Evolutionary conservation across 1,140 invertebrate species (phyloP), one percentile per base, ranked within the genome.

Genomic region (Heliothis subflexa): DNA sequence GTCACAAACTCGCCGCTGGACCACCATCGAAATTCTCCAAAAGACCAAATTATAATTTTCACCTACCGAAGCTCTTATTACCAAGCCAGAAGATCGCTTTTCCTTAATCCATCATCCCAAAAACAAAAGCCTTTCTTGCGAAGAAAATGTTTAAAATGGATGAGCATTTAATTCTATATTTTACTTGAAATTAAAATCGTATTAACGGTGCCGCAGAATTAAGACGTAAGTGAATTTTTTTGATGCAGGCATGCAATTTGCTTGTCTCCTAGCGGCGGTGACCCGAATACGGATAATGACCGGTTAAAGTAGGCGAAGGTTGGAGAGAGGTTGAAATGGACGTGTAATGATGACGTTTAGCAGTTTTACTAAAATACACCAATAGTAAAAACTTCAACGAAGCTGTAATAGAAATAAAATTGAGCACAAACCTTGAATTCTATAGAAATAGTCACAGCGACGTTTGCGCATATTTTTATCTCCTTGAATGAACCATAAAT

Each of bases 151-250:
- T 75, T 75, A 75, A 52, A 75, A 66, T 68, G 74, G 49, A 68
- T 68, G 74, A 55, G 74, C 52, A 49, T 77, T 77, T 77, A 77
- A 77, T 77, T 66, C 74, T 25, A 66, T 77, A 75, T 75, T 75
- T 75, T 64, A 75, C 59, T 64, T 64, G 49, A 75, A 75, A 75
- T 75, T 75, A 54, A 77, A 77, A 77, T 68, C 74, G 62, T 66
- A 77, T 77, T 77, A 66, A 66, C 45, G 59, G 57, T 76, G 47
- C 47, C 12, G 59, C n/a, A 52, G 16, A 40, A 66, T 64, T 66
- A 25, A 77, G 61, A 77, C 40, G 47, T 77, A 66, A 77, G 74
- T 66, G 61, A 76, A 14, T 75, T 77, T 77, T 66, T 55, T 55
- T 47, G 12, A 68, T 28, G 50, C 25, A 68, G 50, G 50, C 25